Conservation (phyloP, 2,888 invertebrate species). For the Biston betularia region DNA sequence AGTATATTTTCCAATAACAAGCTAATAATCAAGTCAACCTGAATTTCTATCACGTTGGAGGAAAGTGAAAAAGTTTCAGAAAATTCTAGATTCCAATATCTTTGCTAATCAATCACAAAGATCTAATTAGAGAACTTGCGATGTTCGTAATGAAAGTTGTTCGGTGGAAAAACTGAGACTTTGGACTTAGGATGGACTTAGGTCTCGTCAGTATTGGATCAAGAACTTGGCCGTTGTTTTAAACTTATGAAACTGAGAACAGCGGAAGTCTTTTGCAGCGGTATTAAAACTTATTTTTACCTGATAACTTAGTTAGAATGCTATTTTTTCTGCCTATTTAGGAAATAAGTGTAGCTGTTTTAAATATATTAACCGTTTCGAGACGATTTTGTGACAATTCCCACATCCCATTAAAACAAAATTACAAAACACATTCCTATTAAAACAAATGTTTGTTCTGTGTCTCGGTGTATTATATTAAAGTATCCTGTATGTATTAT, state of each 20-base stretch:
- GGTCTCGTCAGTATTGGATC: slow-evolving; percentile 23
- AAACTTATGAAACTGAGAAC: slow-evolving; percentile 17
- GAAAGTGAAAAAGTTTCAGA: slow-evolving; percentile 47
- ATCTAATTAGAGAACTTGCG: slow-evolving; percentile 53
- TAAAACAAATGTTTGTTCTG: no score
- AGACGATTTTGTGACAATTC: no score
- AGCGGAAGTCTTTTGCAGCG: slow-evolving; percentile 11
- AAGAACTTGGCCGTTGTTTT: slow-evolving; percentile 20
- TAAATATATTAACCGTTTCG: no score
- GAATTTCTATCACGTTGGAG: slow-evolving; percentile 4
- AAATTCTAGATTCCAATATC: slow-evolving; percentile 54
- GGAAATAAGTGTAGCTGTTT: no score
- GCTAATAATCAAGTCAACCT: slow-evolving; percentile 11
- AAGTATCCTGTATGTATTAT: no score
- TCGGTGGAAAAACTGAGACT: slow-evolving; percentile 35
- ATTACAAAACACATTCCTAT: no score
- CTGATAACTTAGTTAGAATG: neutral
- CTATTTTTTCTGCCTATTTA: neutral
- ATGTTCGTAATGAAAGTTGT: slow-evolving; percentile 25
- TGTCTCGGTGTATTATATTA: no score
- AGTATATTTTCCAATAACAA: slow-evolving; percentile 1
- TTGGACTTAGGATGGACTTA: slow-evolving; percentile 18
- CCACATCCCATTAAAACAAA: no score
- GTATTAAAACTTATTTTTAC: slow-evolving; percentile 5
- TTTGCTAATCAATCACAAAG: slow-evolving; percentile 59